Base-by-base conservation (phyloP, 2,888 invertebrate genomes). In the Brachyptera putata region DNA sequence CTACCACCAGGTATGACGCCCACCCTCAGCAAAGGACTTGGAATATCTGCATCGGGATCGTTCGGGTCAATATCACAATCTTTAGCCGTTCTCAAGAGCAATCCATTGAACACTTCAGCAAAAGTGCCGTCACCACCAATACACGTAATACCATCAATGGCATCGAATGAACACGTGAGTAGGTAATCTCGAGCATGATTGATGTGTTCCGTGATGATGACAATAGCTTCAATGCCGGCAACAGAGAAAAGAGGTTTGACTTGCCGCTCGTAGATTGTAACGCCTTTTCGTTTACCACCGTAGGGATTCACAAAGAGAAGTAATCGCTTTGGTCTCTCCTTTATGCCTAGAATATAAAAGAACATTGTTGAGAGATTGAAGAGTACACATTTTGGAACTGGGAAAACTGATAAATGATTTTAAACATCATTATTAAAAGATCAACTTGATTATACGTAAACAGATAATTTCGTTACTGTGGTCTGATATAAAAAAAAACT, bases 61-160 rank as follows among this genome's bases (percentile, higher is more conserved):
- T 79, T 80, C 61, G 77, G 78, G 69, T 82, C 77, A 18, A 84
- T 70, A 3, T 79, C 77, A 39, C 73, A 72, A 22, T 81, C 79
- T 60, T 72, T 74, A 46, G 83, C 80, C 14, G 80, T 77, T 56
- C 84, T 74, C 37, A 81, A 71, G 39, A 88, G 76, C 49, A 90
- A 73, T 0, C 91, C 90, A 71, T 89, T 89, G 65, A 85, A 83
- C 25, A 91, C 79, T 75, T 93, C 93, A 5, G 89, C 84, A 67
- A 91, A 87, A 43, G 91, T 89, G 0, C 93, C 93, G 73, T 94
- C 93, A 0, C 93, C 93, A 1, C 93, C 93, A 7, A 93, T 86
- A 72, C 88, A 87, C 16, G 87, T 84, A 18, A 91, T 79, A 1
- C 87, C 89, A 76, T 86, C 81, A 66, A 78, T 67, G 21, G 65